phyloP scores from a whole-genome alignment of 1,140 invertebrate genomes.

The Drosophila ananassae region DNA sequence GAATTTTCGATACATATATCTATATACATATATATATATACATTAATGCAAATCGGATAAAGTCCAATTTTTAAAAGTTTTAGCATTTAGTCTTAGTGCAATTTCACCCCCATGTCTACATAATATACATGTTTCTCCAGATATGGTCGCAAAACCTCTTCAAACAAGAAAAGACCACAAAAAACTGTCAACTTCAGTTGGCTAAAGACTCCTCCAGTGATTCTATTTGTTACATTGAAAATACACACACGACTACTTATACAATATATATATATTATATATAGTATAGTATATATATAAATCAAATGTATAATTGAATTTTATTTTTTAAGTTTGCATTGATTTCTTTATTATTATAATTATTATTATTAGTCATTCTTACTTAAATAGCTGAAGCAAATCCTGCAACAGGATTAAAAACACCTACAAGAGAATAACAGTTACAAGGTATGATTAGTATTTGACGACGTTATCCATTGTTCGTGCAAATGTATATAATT shows the following conservation, averaged over 20 bases:
- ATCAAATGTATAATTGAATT: conserved; percentile 73
- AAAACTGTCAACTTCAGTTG: conserved; percentile 46
- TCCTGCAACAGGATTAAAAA: conserved; percentile 82
- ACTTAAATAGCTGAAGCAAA: conserved; percentile 80
- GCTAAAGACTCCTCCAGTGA: conserved; percentile 76
- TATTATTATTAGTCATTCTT: conserved; percentile 50
- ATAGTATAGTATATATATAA: conserved; percentile 46
- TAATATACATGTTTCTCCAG: conserved; percentile 21
- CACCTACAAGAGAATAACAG: conserved; percentile 41
- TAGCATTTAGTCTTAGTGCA: conserved; percentile 82
- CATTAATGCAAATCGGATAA: conserved; percentile 22
- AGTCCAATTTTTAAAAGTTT: conserved; percentile 77
- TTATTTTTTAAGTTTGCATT: conserved; percentile 52
- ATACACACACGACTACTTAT: conserved; percentile 36
- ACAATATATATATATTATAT: conserved; percentile 11
- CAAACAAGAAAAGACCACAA: conserved; percentile 64
- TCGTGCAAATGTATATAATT: conserved; percentile 2
- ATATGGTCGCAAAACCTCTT: conserved; percentile 26
- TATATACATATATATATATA: conserved; percentile 28
- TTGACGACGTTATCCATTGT: background rate
- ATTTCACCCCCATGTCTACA: conserved; percentile 72
- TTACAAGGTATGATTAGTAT: conserved; percentile 8
- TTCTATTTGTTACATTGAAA: conserved; percentile 78
- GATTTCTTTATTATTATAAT: conserved; percentile 49
- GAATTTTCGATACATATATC: conserved; percentile 59